These are phyloP conservation scores for Eristalis arbustorum DNA, from an alignment of 2,888 invertebrate species.

Conservation along the genomic window DNA sequence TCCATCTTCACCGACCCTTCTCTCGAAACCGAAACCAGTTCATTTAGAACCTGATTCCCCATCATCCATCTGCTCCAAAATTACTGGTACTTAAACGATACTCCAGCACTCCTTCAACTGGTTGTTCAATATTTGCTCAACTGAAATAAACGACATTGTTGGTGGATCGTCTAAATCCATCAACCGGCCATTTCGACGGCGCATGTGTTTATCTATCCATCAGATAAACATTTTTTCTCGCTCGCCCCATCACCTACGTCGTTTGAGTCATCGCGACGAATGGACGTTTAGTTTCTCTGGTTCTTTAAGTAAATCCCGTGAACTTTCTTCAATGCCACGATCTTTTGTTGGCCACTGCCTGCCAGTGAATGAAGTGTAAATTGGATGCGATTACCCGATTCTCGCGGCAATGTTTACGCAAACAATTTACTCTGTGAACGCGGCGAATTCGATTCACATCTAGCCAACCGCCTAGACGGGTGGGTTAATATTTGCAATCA, in stretches of 20 bases:
- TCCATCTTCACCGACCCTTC: too few species aligned
- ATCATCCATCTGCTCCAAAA: too few species aligned
- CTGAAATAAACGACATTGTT: conserved; percentile 2
- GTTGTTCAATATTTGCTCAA: not conserved
- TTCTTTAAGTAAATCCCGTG: not conserved
- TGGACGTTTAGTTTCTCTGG: not conserved
- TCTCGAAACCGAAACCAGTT: not conserved
- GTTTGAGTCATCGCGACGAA: not conserved
- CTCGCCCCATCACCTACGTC: not conserved
- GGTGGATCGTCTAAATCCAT: not conserved
- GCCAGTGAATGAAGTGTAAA: not conserved
- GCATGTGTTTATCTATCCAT: not conserved
- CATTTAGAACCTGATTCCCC: too few species aligned
- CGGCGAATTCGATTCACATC: not conserved
- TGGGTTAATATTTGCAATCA: not conserved
- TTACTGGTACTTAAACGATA: not conserved
- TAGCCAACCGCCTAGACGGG: not conserved
- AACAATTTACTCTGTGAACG: not conserved
- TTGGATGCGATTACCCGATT: not conserved
- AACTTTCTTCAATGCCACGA: not conserved
- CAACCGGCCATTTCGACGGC: not conserved
- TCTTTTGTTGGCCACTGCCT: not conserved
- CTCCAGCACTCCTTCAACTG: not conserved
- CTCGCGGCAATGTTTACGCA: not conserved
- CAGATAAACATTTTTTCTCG: not conserved